A percentile compares a stretch with the other conserved stretches of the same genome.
Conservation (phyloP, 2,797 vertebrate species). For the Tympanoctomys barrerae region DNA sequence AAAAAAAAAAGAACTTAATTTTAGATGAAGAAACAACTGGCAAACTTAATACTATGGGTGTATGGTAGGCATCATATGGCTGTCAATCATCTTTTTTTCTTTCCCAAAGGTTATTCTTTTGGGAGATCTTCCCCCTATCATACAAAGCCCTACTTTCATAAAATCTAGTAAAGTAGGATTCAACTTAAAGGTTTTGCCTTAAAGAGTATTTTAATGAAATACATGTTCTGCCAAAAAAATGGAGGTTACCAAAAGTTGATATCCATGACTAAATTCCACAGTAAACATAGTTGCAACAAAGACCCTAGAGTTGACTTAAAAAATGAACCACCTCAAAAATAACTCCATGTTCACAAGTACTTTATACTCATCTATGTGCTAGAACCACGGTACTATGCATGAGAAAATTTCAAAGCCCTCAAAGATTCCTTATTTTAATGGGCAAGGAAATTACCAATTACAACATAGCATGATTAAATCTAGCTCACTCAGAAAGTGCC, state of each 20-base stretch:
- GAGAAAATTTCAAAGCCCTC: slow-evolving; percentile 9
- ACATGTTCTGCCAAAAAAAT: background rate
- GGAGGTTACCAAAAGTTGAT: background rate
- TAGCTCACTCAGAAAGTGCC: background rate
- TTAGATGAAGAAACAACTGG: slow-evolving; percentile 39
- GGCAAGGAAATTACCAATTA: slow-evolving; percentile 6
- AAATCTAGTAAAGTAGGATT: background rate
- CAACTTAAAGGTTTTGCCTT: slow-evolving; percentile 1
- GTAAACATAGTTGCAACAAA: background rate
- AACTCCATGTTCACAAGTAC: background rate
- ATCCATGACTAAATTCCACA: slow-evolving; percentile 30
- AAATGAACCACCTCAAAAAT: background rate
- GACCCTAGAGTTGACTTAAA: background rate
- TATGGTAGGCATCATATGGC: background rate
- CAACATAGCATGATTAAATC: background rate
- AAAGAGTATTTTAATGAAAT: slow-evolving; percentile 48
- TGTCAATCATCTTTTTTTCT: slow-evolving; percentile 44
- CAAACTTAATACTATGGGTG: slow-evolving; percentile 51
- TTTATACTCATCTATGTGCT: slow-evolving; percentile 20
- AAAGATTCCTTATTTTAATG: background rate
- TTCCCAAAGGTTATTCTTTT: slow-evolving; percentile 36
- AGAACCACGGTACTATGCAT: background rate
- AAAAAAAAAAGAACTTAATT: slow-evolving; percentile 45
- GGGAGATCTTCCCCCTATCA: background rate
- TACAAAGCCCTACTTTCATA: slow-evolving; percentile 41